phyloP scores from a whole-genome alignment of 2,113 vertebrate species.

The Ammodytes marinus region DNA sequence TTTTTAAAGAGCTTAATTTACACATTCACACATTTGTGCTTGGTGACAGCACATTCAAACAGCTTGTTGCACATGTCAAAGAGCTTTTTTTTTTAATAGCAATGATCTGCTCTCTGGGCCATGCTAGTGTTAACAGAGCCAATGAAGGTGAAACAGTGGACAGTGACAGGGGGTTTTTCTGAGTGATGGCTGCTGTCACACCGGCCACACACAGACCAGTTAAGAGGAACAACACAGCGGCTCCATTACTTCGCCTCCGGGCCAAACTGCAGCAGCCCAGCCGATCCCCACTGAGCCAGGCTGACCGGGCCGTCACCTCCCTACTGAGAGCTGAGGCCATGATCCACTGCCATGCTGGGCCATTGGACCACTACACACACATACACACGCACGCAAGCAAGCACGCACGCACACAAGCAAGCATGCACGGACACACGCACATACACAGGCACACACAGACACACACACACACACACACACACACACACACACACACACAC shows the following conservation, averaged over 20 bases:
- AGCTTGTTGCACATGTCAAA: slow-evolving; percentile 14
- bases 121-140: slow-evolving; percentile 30
- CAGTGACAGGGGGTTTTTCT: slow-evolving; percentile 12
- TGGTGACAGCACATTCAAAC: neutral
- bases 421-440: too few relatives aligned
- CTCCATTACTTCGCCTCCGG: slow-evolving; percentile 48
- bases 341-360: neutral
- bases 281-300: slow-evolving; percentile 36
- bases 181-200: slow-evolving; percentile 57
- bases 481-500: too few relatives aligned
- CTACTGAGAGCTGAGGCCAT: slow-evolving; percentile 4
- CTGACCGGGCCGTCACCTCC: slow-evolving; percentile 42
- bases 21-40: slow-evolving; percentile 9
- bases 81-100: slow-evolving; percentile 5
- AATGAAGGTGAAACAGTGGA: slow-evolving; percentile 32
- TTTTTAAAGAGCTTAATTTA: slow-evolving; percentile 6
- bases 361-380: neutral
- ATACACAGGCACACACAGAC: too few relatives aligned
- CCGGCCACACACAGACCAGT: slow-evolving; percentile 11
- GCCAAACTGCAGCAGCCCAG: slow-evolving; percentile 37
- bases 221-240: slow-evolving; percentile 17
- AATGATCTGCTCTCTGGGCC: neutral
- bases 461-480: too few relatives aligned
- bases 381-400: too few relatives aligned
- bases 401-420: too few relatives aligned